Conservation (phyloP, 2,797 vertebrate genomes). For the Setipinna tenuifilis region DNA sequence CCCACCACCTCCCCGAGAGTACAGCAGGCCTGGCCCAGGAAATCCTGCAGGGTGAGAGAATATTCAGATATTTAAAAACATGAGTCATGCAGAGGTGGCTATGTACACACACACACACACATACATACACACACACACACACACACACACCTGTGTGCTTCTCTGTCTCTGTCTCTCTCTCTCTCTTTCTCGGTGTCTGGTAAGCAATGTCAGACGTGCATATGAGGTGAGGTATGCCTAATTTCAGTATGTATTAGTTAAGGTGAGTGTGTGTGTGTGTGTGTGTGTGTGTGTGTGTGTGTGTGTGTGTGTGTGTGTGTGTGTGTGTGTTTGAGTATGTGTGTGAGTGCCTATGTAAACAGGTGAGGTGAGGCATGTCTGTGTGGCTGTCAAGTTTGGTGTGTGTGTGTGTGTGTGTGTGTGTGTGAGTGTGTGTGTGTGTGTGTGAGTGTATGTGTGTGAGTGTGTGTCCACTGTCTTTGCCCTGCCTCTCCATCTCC, state of each 20-base stretch:
- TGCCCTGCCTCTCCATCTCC: not conserved
- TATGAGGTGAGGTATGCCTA: no score
- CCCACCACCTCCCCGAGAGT: conserved; percentile 96
- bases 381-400: not conserved
- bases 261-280: not conserved
- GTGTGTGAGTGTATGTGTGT: not conserved
- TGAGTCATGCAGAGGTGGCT: not conserved
- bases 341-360: not conserved
- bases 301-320: not conserved
- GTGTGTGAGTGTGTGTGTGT: conserved; percentile 1
- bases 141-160: no score
- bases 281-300: conserved; percentile 5
- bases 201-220: no score
- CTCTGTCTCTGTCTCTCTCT: no score
- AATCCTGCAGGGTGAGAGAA: conserved; percentile 79
- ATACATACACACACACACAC: no score
- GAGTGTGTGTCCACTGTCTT: not conserved
- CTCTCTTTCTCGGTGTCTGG: no score
- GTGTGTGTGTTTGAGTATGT: not conserved
- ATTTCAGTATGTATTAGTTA: no score
- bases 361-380: not conserved
- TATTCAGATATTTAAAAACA: not conserved
- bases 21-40: conserved; percentile 92
- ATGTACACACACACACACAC: no score
- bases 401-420: not conserved